Evolutionary conservation across 35 echinoderm and acorn worm genomes (phyloP), one percentile per base, ranked within the genome.

Genomic region (Patiria miniata): DNA sequence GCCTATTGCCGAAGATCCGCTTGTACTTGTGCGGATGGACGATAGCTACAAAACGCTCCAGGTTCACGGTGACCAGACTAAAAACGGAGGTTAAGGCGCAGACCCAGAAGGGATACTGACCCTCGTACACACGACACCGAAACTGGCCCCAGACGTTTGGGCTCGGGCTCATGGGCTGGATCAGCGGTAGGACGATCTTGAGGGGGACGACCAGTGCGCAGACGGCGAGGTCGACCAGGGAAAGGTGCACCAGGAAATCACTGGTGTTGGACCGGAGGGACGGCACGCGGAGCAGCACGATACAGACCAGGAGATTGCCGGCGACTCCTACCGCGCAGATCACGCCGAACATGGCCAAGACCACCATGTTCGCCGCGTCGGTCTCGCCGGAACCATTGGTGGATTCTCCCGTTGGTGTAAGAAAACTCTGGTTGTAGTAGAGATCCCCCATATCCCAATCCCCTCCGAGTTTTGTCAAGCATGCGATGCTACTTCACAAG

Each of bases 21-120:
- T 78, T 79, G 44, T 93, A 93, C 37, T 56, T 12, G 19, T 84
- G 37, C 1, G 91, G 91, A 50, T 88, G 83, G 8, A 93, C 86
- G 8, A 93, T 88, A 38, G 91, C 91, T 7, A 93, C 50, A 36
- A 83, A 93, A 17, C 91, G 58, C 80, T 93, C 91, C 37, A 88
- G 22, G 4, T 73, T 93, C 19, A 93, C 52, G 9, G 86, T 39
- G 10, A 93, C 16, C 15, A 93, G 86, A 50, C 91, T 88, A 39
- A 56, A 88, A 33, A 61, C 76, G 21, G 91, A 93, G 1, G 86
- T 80, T 21, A 93, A 19, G 7, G 87, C 59, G 1, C 86, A 88
- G 19, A 78, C 86, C 91, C 91, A 93, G 8, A 93, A 51, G 39
- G 79, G 53, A 26, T 82, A 83, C 39, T 88, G 60, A 3, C 86